These are phyloP conservation scores for Chrysolina americana DNA, from an alignment of 2,888 invertebrate species.

Conservation along the genomic window DNA sequence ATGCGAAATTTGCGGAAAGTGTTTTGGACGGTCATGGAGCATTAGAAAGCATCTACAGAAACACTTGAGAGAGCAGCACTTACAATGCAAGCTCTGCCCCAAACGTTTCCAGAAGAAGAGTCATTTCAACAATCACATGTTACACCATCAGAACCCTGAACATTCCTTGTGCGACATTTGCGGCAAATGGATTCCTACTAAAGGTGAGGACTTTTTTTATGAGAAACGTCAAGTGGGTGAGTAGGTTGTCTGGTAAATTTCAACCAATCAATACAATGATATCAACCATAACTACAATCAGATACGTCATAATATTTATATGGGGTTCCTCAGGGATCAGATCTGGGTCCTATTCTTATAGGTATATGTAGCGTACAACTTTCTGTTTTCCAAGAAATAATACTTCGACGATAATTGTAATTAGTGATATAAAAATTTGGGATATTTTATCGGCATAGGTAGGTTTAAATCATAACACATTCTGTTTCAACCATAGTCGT, in stretches of 20 bases:
- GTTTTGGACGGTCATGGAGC: not conserved
- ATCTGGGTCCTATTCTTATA: too few species aligned
- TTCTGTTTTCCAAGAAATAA: too few species aligned
- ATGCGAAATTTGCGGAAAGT: slow-evolving; percentile 7
- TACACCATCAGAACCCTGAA: not conserved
- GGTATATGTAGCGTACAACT: too few species aligned
- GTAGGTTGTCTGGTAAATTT: not conserved
- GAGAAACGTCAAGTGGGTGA: not conserved
- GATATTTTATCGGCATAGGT: too few species aligned
- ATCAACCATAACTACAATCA: not conserved
- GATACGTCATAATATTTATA: too few species aligned
- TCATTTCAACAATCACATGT: not conserved
- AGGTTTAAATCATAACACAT: too few species aligned
- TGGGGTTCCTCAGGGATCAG: too few species aligned
- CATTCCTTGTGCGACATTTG: not conserved
- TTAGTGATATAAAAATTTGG: too few species aligned
- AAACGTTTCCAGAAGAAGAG: not conserved
- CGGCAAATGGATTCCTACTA: not conserved
- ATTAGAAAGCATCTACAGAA: not conserved
- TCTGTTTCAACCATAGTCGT: too few species aligned
- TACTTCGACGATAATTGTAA: too few species aligned
- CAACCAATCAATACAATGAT: too few species aligned
- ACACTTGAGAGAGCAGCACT: not conserved
- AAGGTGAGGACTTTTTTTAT: not conserved
- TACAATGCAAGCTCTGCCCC: not conserved